Evolutionary conservation across 2,888 invertebrate genomes (phyloP).

Genomic region (Tachina lurida): DNA sequence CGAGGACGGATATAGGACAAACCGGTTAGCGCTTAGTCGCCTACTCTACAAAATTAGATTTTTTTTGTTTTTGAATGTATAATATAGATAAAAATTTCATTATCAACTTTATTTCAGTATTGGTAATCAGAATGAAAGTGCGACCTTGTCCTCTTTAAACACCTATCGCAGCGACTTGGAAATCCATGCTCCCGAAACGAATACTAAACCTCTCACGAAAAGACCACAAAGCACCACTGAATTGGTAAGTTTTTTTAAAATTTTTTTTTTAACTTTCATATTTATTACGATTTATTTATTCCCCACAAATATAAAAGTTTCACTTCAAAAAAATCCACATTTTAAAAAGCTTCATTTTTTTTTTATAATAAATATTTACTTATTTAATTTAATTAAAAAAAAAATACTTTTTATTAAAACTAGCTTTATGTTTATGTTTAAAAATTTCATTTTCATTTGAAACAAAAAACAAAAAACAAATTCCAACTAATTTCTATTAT

Average conservation of each 20-base stretch:
- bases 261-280: neutral
- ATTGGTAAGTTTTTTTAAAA: conserved; percentile 80
- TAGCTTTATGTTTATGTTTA: conserved; percentile 10
- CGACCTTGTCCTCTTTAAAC: conserved; percentile 82
- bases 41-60: neutral
- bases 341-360: conserved; percentile 33
- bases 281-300: conserved; percentile 12
- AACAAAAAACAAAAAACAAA: conserved; percentile 31
- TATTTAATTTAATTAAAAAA: neutral
- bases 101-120: conserved; percentile 74
- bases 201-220: conserved; percentile 83
- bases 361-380: conserved; percentile 11
- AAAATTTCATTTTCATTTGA: conserved; percentile 32
- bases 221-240: conserved; percentile 83
- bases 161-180: conserved; percentile 86
- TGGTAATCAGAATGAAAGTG: conserved; percentile 81
- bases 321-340: conserved; percentile 23
- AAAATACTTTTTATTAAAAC: neutral
- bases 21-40: no score
- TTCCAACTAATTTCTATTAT: conserved; percentile 59
- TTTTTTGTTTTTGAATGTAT: neutral
- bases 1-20: no score
- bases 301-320: conserved; percentile 10
- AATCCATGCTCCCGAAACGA: conserved; percentile 85
- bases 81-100: neutral